Percentiles rank a stretch among this genome's conserved stretches.
These are phyloP conservation scores for Polydrusus pterygomalis DNA, from an alignment of 2,888 invertebrate species.

Conservation along the genomic window DNA sequence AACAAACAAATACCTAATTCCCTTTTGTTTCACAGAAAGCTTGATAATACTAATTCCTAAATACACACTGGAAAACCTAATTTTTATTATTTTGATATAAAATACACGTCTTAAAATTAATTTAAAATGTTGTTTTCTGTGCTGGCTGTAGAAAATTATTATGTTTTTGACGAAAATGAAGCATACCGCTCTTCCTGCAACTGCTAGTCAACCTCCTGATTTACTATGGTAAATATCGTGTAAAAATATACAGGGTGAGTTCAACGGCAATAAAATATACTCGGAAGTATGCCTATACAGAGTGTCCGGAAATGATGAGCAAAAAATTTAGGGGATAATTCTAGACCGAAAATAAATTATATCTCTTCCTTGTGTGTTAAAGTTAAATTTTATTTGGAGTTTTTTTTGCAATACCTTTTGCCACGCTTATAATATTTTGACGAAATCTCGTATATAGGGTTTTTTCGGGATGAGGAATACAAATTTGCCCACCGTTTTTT, in stretches of 20 bases:
- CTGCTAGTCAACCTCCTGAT: slow-evolving; percentile 12
- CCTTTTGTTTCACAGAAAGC: slow-evolving; percentile 9
- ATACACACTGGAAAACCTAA: slow-evolving; percentile 6
- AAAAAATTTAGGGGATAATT: too few relatives aligned
- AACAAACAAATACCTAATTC: slow-evolving; percentile 4
- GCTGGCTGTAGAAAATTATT: background rate
- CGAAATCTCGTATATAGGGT: too few relatives aligned
- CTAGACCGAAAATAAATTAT: too few relatives aligned
- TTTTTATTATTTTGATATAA: background rate
- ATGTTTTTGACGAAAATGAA: slow-evolving; percentile 50
- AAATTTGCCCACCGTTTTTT: too few relatives aligned
- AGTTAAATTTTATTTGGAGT: too few relatives aligned
- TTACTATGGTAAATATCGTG: slow-evolving; percentile 45
- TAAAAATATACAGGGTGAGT: slow-evolving; percentile 38
- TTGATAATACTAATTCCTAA: slow-evolving; percentile 18
- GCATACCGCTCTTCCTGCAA: slow-evolving; percentile 43
- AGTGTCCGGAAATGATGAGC: too few relatives aligned
- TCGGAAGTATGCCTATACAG: too few relatives aligned
- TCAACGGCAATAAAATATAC: background rate
- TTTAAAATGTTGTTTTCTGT: background rate
- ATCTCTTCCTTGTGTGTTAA: too few relatives aligned
- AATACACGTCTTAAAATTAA: background rate
- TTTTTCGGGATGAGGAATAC: too few relatives aligned
- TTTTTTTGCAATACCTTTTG: too few relatives aligned
- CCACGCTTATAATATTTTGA: too few relatives aligned